These are phyloP conservation scores for Cartodere bifasciata DNA, from an alignment of 2,888 invertebrate species.

Conservation along the genomic window DNA sequence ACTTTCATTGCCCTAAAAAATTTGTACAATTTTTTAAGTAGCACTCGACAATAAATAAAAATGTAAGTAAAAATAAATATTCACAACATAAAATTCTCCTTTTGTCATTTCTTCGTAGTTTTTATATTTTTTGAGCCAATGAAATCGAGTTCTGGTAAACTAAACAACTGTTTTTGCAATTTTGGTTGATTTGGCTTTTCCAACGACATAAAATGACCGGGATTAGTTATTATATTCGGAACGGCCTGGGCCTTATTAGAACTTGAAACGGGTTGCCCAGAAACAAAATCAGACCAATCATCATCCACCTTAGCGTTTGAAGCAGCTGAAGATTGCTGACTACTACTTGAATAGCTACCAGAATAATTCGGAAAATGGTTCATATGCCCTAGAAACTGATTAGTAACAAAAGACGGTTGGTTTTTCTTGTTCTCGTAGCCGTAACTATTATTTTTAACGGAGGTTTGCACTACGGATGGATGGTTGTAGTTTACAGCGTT, in stretches of 20 bases:
- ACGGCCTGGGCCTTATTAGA: conserved; percentile 12
- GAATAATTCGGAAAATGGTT: no score
- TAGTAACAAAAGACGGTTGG: conserved; percentile 28
- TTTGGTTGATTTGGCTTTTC: conserved; percentile 9
- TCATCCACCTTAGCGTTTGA: conserved; percentile 31
- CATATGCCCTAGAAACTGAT: conserved; percentile 21
- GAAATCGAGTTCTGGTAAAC: conserved; percentile 43
- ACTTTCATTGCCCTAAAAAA: no score
- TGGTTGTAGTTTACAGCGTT: not conserved
- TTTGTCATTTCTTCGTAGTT: conserved; percentile 34
- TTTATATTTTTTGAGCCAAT: conserved; percentile 33
- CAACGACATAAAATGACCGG: conserved; percentile 27
- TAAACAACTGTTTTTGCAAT: conserved; percentile 23
- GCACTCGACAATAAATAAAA: no score
- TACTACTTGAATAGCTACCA: no score
- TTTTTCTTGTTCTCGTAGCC: conserved; percentile 7
- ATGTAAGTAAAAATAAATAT: no score
- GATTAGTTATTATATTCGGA: conserved; percentile 31
- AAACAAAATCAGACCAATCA: conserved; percentile 45
- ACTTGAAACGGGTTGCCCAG: conserved; percentile 30
- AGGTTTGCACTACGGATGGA: conserved; percentile 11
- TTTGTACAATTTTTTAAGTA: no score
- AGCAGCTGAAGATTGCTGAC: conserved; percentile 1
- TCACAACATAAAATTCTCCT: conserved; percentile 33
- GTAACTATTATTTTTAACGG: conserved; percentile 10